Percentiles rank a stretch among this genome's conserved stretches.
These are phyloP conservation scores for Epinephelus coioides DNA, from an alignment of 2,797 vertebrate genomes.

Conservation along the genomic window DNA sequence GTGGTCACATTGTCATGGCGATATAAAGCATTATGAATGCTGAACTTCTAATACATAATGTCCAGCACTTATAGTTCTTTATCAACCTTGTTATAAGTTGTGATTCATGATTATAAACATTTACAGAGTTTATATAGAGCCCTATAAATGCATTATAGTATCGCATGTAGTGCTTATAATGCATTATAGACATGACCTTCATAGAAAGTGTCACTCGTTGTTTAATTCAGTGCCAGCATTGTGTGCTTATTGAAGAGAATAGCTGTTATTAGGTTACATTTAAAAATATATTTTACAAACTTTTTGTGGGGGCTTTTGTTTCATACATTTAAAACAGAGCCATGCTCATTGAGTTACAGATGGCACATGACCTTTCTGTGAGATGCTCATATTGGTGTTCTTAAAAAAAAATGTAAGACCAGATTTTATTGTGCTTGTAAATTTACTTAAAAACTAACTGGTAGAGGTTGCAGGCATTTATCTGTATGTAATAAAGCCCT, in stretches of 20 bases:
- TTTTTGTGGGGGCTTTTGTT: constrained; percentile 34
- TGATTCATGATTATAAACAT: no score
- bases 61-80: no score
- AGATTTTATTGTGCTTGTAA: constrained; percentile 9
- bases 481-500: not conserved
- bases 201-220: not conserved
- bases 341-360: constrained; percentile 21
- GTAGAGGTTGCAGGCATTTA: not conserved
- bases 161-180: no score
- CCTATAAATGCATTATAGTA: no score
- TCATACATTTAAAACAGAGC: constrained; percentile 29
- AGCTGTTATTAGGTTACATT: constrained; percentile 25
- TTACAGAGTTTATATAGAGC: no score
- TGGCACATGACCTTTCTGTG: constrained; percentile 24
- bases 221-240: constrained; percentile 42
- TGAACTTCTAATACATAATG: no score
- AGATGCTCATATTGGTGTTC: constrained; percentile 27
- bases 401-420: not conserved
- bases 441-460: constrained; percentile 13
- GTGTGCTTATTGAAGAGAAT: constrained; percentile 45
- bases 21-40: no score
- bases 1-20: no score
- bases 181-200: no score
- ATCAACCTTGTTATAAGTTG: no score
- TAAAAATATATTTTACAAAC: constrained; percentile 35